Evolutionary conservation across 2,888 invertebrate genomes (phyloP).

Genomic region (Lumbricus terrestris): DNA sequence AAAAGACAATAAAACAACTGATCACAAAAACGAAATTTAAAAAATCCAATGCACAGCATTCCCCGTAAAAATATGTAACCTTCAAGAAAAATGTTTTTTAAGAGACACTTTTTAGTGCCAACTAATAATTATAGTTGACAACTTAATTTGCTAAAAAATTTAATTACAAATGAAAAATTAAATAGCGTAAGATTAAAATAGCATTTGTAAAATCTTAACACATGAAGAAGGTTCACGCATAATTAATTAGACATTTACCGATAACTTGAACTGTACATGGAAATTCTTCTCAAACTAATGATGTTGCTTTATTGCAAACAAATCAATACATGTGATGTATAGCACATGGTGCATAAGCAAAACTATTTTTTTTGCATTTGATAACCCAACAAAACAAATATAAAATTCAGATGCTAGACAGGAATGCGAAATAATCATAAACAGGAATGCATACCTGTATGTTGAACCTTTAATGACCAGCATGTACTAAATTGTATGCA

Average conservation of each 20-base stretch:
- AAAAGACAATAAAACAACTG: not conserved
- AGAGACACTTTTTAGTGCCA: not conserved
- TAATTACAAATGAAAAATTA: not conserved
- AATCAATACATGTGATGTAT: not conserved
- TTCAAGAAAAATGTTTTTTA: not conserved
- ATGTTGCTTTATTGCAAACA: not conserved
- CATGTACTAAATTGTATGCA: too few relatives aligned
- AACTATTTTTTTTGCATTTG: not conserved
- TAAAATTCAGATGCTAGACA: not conserved
- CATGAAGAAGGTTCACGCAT: not conserved
- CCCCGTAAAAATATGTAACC: not conserved
- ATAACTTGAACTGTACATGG: not conserved
- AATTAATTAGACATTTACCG: not conserved
- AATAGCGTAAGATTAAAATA: not conserved
- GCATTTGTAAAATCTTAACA: not conserved
- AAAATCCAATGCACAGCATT: not conserved
- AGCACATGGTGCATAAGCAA: not conserved
- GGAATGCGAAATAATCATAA: not conserved
- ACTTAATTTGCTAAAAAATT: not conserved
- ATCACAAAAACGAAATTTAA: not conserved
- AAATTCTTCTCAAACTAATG: not conserved
- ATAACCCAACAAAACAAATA: not conserved
- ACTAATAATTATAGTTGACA: not conserved
- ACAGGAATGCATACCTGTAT: not conserved
- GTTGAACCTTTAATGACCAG: too few relatives aligned